These are phyloP conservation scores for Ametastegia equiseti DNA, from an alignment of 2,888 invertebrate genomes.

Conservation along the genomic window DNA sequence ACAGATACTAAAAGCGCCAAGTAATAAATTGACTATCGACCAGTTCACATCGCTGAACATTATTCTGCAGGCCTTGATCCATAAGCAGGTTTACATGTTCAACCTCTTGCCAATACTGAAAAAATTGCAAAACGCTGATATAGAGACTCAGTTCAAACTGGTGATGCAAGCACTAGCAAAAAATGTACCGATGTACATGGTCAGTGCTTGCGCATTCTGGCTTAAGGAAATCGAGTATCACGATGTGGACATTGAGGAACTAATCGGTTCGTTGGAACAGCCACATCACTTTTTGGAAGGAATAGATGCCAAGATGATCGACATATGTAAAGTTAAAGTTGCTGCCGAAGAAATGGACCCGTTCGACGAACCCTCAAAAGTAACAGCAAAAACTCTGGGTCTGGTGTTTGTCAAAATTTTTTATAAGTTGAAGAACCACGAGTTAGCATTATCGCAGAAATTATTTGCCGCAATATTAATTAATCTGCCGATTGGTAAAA, in stretches of 20 bases:
- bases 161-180: constrained; percentile 53
- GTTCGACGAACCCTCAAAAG: constrained; percentile 50
- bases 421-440: constrained; percentile 11
- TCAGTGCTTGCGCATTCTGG: constrained; percentile 53
- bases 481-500: constrained; percentile 55
- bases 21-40: constrained; percentile 50
- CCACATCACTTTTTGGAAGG: constrained; percentile 51
- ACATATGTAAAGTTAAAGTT: neutral
- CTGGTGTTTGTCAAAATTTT: constrained; percentile 54
- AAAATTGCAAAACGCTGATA: neutral
- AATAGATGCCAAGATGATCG: constrained; percentile 42
- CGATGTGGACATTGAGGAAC: neutral
- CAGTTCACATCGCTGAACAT: constrained; percentile 57
- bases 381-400: constrained; percentile 52
- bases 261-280: neutral
- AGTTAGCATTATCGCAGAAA: constrained; percentile 51
- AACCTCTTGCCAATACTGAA: constrained; percentile 51
- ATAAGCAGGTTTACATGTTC: constrained; percentile 54
- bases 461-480: constrained; percentile 56
- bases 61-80: constrained; percentile 54
- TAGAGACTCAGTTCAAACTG: constrained; percentile 44
- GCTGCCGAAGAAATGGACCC: constrained; percentile 18
- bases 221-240: constrained; percentile 31
- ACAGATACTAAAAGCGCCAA: constrained; percentile 53
- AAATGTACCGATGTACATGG: constrained; percentile 53